A percentile compares a stretch with the other conserved stretches of the same genome.
Conservation (phyloP, 2,888 invertebrate species). For the Brachypterus glaber region DNA sequence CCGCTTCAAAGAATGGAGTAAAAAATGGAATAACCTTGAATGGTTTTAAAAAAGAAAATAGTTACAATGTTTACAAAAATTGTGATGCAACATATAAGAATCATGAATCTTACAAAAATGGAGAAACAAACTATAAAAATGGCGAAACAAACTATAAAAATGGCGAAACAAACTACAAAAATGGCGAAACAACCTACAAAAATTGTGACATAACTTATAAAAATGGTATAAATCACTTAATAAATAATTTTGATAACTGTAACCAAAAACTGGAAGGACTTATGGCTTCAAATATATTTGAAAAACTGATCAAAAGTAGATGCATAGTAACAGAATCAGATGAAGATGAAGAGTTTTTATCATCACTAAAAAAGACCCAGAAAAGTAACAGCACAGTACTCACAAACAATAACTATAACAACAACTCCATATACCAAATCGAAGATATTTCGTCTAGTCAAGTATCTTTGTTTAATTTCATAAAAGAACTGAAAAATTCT, state of each 20-base stretch:
- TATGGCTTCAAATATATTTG: constrained; percentile 29
- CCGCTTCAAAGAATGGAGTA: constrained; percentile 14
- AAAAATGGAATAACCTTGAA: constrained; percentile 15
- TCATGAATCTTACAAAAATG: too few species aligned
- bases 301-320: constrained; percentile 28
- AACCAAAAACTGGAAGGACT: too few species aligned
- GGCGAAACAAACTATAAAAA: too few species aligned
- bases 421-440: too few species aligned
- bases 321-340: constrained; percentile 19
- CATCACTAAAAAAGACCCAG: constrained; percentile 16
- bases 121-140: too few species aligned
- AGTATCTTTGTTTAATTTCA: constrained; percentile 31
- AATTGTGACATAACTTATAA: too few species aligned
- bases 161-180: too few species aligned
- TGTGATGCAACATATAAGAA: constrained; percentile 17
- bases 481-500: constrained; percentile 30
- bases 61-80: constrained; percentile 12
- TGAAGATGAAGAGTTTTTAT: constrained; percentile 22
- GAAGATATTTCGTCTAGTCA: constrained; percentile 23
- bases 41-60: constrained; percentile 8
- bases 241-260: too few species aligned
- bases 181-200: too few species aligned
- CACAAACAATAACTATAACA: too few species aligned
- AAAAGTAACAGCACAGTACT: too few species aligned
- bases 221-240: too few species aligned